These are phyloP conservation scores for Illadopsis cleaveri DNA, from an alignment of 2,113 vertebrate genomes.

Conservation along the genomic window DNA sequence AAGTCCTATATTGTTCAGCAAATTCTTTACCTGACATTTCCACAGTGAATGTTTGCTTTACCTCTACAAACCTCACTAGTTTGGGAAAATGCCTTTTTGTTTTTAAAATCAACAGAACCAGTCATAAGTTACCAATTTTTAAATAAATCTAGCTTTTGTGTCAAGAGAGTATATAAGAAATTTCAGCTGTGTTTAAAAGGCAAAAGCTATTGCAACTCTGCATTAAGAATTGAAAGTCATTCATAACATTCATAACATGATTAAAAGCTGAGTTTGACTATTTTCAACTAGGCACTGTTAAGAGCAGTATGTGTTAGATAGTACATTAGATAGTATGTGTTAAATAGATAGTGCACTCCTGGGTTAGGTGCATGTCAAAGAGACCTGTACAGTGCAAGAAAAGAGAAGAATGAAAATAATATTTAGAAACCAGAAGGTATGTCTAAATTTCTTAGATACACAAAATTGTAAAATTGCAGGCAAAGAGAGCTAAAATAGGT, in stretches of 20 bases:
- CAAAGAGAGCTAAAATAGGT: not conserved
- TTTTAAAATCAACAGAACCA: not conserved
- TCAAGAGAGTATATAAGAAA: not conserved
- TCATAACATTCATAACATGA: not conserved
- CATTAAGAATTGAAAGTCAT: not conserved
- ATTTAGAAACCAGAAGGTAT: not conserved
- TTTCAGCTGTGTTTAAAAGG: not conserved
- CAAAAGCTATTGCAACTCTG: not conserved
- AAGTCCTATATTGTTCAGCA: not conserved
- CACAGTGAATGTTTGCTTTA: not conserved
- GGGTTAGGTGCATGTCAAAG: not conserved
- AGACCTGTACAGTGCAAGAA: not conserved
- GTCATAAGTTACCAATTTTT: not conserved
- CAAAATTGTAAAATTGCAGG: not conserved
- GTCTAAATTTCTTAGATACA: not conserved
- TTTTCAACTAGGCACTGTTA: constrained; percentile 1
- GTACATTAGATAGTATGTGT: not conserved
- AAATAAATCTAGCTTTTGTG: not conserved
- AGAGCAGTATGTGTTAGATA: not conserved
- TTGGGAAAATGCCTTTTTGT: not conserved
- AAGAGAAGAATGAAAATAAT: not conserved
- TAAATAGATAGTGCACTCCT: not conserved
- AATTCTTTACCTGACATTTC: not conserved
- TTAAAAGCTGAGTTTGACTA: not conserved
- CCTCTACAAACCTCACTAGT: not conserved